A percentile compares a stretch with the other conserved stretches of the same genome.
These are phyloP conservation scores for Podabrus alpinus DNA, from an alignment of 2,888 invertebrate species.

Conservation along the genomic window DNA sequence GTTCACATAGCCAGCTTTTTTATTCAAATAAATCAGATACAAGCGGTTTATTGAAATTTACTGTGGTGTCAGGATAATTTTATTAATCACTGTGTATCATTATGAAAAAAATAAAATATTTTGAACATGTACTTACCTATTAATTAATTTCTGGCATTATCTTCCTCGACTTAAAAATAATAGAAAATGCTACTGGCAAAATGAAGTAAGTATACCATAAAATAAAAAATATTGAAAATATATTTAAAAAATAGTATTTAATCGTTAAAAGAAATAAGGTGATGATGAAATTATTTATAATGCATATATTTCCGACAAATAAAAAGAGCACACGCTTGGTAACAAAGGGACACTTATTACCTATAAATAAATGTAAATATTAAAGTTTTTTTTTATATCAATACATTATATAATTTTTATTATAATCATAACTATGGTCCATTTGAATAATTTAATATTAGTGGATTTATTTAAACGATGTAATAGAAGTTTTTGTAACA, in stretches of 20 bases:
- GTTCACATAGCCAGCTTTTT: no score
- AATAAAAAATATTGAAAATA: background rate
- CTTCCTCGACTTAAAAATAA: no score
- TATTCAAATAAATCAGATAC: no score
- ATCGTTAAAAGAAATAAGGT: background rate
- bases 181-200: no score
- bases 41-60: no score
- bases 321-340: slow-evolving; percentile 27
- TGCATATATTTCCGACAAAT: slow-evolving; percentile 26
- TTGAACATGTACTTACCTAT: no score
- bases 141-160: no score
- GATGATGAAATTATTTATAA: background rate
- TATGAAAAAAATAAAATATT: no score
- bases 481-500: slow-evolving; percentile 44
- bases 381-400: slow-evolving; percentile 23
- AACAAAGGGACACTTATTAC: slow-evolving; percentile 32
- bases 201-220: no score
- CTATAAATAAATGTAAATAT: slow-evolving; percentile 31
- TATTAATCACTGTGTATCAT: no score
- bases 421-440: slow-evolving; percentile 31
- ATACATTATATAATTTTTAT: slow-evolving; percentile 26
- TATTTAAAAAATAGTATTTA: background rate
- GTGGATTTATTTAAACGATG: slow-evolving; percentile 30
- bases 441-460: slow-evolving; percentile 23
- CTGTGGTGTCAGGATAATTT: no score